These are phyloP conservation scores for Alitta virens DNA, from an alignment of 2,888 invertebrate genomes.

Conservation along the genomic window DNA sequence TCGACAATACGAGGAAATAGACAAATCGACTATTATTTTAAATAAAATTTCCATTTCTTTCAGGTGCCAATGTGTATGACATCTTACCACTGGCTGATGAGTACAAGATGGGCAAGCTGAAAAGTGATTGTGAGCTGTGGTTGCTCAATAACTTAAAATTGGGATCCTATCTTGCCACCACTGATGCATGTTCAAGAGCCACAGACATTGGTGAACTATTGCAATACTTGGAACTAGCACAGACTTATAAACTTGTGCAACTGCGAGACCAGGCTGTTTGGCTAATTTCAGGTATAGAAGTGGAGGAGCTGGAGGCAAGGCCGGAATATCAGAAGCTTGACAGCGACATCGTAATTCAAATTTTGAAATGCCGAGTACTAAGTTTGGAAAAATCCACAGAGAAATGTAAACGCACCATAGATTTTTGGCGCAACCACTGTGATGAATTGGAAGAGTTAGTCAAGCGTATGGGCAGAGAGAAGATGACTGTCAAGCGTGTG, in stretches of 20 bases:
- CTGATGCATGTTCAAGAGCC: background rate
- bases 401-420: background rate
- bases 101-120: conserved; percentile 14
- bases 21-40: background rate
- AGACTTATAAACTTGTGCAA: background rate
- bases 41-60: background rate
- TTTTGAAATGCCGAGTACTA: conserved; percentile 1
- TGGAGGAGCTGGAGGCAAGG: background rate
- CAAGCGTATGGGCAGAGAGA: conserved; percentile 8
- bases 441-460: conserved; percentile 11
- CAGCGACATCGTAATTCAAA: background rate
- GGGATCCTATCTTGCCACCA: background rate
- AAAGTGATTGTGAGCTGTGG: conserved; percentile 11
- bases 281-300: background rate
- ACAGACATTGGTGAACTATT: background rate
- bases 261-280: background rate
- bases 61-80: conserved; percentile 8
- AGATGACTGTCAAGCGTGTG: conserved; percentile 1
- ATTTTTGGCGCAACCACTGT: conserved; percentile 3
- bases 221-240: conserved; percentile 2
- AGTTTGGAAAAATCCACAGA: background rate
- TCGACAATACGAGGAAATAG: background rate
- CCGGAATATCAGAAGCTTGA: background rate
- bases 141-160: conserved; percentile 3
- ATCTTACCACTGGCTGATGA: conserved; percentile 11